Evolutionary conservation across 1,140 invertebrate genomes (phyloP), one percentile per base, ranked within the genome.

Genomic region (Latrodectus geometricus): DNA sequence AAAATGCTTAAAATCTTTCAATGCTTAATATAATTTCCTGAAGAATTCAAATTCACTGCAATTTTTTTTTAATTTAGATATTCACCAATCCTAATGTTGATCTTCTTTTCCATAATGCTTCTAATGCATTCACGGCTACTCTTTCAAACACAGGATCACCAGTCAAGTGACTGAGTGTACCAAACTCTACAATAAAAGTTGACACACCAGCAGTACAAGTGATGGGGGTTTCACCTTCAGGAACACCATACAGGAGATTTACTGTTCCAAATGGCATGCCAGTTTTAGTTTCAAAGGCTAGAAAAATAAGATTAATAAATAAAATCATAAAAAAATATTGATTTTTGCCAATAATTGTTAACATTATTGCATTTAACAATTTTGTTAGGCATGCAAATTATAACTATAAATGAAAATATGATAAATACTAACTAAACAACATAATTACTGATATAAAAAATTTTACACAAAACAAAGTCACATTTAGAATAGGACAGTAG

Each of bases 191-290:
- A 61, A 99, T 94, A 91, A 98, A 99, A 4, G 99, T 99, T 23
- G 20, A 98, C 73, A 99, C 97, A 14, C 98, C 97, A 52, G 98
- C 98, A 8, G 98, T 99, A 91, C 98, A 99, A 0, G 98, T 99
- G 4, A 99, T 94, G 76, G 96, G 95, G 9, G 98, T 99, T 92
- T 99, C 98, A 17, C 96, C 96, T 77, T 94, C 93, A 7, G 98
- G 98, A 4, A 99, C 96, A 7, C 98, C 98, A 91, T 97, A 93
- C 75, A 95, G 93, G 12, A 99, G 91, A 91, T 99, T 99, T 9
- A 94, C 97, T 12, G 98, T 99, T 20, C 99, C 99, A 93, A 99
- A 99, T 0, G 99, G 98, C 98, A 99, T 99, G 0, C 98, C 98
- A 87, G 93, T 93, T 54, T 90, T 89, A 17, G 93, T 93, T 83